These are phyloP conservation scores for Drosophila limbata DNA, from an alignment of 2,888 invertebrate species.

Conservation along the genomic window DNA sequence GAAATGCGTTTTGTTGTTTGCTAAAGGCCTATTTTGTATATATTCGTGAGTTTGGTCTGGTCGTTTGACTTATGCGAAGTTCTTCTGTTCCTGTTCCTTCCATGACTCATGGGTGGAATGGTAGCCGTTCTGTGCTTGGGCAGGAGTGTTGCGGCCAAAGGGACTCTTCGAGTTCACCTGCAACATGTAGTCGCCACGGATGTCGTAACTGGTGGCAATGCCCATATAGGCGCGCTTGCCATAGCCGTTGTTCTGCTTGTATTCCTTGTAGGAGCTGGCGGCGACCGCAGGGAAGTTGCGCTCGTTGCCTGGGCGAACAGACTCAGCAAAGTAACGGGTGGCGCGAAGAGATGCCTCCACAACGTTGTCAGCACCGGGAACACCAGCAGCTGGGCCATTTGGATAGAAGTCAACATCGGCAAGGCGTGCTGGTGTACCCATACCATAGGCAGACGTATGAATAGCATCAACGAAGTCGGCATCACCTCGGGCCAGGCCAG, in stretches of 20 bases:
- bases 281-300: constrained; percentile 83
- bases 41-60: neutral
- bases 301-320: constrained; percentile 83
- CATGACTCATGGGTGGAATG: constrained; percentile 69
- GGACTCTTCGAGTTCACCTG: constrained; percentile 82
- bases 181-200: constrained; percentile 82
- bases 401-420: constrained; percentile 85
- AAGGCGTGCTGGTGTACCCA: constrained; percentile 71
- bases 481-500: constrained; percentile 82
- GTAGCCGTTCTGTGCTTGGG: constrained; percentile 70
- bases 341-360: constrained; percentile 82
- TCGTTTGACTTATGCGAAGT: constrained; percentile 37
- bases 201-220: constrained; percentile 71
- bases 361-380: constrained; percentile 81
- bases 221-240: constrained; percentile 83
- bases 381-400: constrained; percentile 74
- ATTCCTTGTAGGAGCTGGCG: constrained; percentile 80
- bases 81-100: constrained; percentile 54
- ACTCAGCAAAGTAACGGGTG: constrained; percentile 83
- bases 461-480: constrained; percentile 84
- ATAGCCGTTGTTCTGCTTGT: constrained; percentile 79
- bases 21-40: neutral
- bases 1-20: constrained; percentile 31
- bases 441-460: constrained; percentile 80
- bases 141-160: constrained; percentile 79